Evolutionary conservation across 2,797 vertebrate genomes (phyloP).

Genomic region (Acrossocheilus wenchowensis): DNA sequence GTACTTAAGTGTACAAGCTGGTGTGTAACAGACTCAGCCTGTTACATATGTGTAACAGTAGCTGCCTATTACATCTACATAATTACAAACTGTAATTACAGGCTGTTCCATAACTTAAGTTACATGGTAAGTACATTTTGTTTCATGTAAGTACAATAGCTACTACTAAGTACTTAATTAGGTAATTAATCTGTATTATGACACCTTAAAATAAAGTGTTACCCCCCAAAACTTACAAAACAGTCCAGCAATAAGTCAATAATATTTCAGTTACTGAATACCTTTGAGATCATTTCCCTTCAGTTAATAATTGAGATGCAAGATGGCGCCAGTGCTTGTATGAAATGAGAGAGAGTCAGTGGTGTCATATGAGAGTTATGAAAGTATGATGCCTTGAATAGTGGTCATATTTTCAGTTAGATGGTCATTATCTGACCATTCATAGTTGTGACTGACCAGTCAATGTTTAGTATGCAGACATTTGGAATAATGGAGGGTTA

Average conservation of each 20-base stretch:
- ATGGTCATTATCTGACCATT: neutral
- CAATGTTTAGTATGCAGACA: neutral
- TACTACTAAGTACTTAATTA: too few species aligned
- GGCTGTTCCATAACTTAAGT: too few species aligned
- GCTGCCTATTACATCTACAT: too few species aligned
- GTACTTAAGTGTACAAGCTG: too few species aligned
- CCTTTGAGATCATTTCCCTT: neutral
- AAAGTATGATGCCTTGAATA: neutral
- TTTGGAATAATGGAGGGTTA: neutral
- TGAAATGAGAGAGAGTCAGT: constrained; percentile 1
- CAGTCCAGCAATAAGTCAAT: neutral
- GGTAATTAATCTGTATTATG: too few species aligned
- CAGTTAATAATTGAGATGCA: neutral
- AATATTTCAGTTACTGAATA: neutral
- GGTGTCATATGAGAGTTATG: neutral
- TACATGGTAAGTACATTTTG: too few species aligned
- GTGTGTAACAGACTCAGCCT: too few species aligned
- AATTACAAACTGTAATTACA: too few species aligned
- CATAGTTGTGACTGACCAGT: neutral
- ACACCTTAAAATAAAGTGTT: too few species aligned
- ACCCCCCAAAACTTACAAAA: neutral
- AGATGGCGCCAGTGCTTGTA: neutral
- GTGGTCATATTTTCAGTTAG: neutral
- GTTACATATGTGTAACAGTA: too few species aligned
- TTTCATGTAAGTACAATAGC: too few species aligned